A percentile compares a stretch with the other conserved stretches of the same genome.
These are phyloP conservation scores for Prunella fulvescens DNA, from an alignment of 2,113 vertebrate genomes.

Conservation along the genomic window DNA sequence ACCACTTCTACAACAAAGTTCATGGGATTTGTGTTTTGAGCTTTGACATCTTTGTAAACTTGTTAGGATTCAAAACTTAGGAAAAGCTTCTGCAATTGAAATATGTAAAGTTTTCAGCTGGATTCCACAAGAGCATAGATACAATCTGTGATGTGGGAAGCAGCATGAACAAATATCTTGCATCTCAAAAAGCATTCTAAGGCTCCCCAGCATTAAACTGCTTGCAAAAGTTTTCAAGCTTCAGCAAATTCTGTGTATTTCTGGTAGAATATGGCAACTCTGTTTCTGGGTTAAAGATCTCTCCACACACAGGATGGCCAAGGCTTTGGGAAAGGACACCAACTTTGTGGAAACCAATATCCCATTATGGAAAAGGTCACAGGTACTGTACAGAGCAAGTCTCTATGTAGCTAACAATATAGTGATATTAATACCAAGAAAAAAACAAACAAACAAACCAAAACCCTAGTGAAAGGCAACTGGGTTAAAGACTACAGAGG, in stretches of 20 bases:
- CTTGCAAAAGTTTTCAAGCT: background rate
- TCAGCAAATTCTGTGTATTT: background rate
- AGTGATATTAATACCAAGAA: background rate
- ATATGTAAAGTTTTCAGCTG: background rate
- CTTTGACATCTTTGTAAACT: background rate
- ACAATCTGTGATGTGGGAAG: background rate
- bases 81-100: background rate
- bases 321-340: background rate
- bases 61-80: background rate
- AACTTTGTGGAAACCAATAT: background rate
- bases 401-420: background rate
- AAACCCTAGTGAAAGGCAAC: background rate
- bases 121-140: background rate
- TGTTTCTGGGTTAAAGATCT: background rate
- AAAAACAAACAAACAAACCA: background rate
- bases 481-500: background rate
- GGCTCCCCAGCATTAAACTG: background rate
- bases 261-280: background rate
- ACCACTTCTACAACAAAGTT: background rate
- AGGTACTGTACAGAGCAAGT: fast-evolving
- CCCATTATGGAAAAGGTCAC: background rate
- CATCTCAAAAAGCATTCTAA: background rate
- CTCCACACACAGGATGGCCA: background rate
- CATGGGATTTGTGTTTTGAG: fast-evolving
- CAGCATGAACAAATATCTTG: background rate